Base-by-base conservation (phyloP, 2,888 invertebrate genomes). In the Xestia rhomboidea region DNA sequence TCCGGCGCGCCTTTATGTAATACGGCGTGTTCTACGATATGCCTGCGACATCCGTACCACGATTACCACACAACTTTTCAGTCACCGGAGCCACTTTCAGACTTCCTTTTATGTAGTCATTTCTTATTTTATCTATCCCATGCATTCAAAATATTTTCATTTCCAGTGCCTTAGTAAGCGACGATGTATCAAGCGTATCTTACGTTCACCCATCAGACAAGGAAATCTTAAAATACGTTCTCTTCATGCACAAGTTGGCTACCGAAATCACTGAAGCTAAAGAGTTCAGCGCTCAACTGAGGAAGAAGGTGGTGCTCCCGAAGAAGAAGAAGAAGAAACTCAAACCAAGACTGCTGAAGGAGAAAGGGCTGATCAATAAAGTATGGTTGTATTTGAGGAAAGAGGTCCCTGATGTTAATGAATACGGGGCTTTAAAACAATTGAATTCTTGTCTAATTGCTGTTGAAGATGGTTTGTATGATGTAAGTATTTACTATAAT, bases 221-320 rank as follows among this genome's bases (percentile, higher is more conserved):
- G 2, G 90, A 95, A 68, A 88, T 95, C 0, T 34, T 95, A 5
- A 93, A 93, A 85, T 95, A 94, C 67, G 70, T 89, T 0, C 51
- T 92, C 0, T 92, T 92, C 38, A 70, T 94, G 3, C 90, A 91
- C 64, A 87, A 90, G 60, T 76, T 87, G 8, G 88, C 92, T 0
- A 81, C 82, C 0, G 79, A 87, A 46, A 76, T 75, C 0, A 60
- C 51, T 6, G 69, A 62, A 18, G 77, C 69, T 5, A 76, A 84
- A 0, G 18, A 77, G 0, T 34, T 77, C 0, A 63, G 49, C 0
- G 49, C 57, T 0, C 30, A 73, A 18, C n/a, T 85, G 2, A 82
- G 79, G 18, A 82, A 73, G 18, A 76, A 80, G 0, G 2, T 71
- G 0, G 11, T 73, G 0, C 13, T 90, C 2, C 89, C 91, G 0